Conservation (phyloP, 1,140 invertebrate genomes). For the Archegozetes longisetosus region DNA sequence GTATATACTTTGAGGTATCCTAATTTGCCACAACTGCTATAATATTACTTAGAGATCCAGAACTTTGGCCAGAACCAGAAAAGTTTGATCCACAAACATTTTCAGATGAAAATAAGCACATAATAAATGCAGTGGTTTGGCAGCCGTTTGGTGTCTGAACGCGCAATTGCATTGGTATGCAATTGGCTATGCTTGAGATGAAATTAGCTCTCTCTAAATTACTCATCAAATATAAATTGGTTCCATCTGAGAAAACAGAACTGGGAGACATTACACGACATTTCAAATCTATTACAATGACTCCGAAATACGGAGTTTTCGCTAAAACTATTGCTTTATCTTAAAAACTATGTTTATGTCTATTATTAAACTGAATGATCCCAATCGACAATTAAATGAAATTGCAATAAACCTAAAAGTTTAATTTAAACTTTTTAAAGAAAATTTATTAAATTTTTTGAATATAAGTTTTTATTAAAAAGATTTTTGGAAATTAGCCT, state of each 20-base stretch:
- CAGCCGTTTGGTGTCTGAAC: slow-evolving; percentile 5
- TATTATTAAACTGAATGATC: too few species aligned
- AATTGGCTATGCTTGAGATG: slow-evolving; percentile 5
- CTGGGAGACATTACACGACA: background rate
- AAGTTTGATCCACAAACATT: slow-evolving; percentile 19
- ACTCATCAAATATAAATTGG: background rate
- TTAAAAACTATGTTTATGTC: background rate
- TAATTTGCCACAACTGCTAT: too few species aligned
- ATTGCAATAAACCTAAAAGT: too few species aligned
- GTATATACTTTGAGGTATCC: too few species aligned
- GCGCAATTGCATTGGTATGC: slow-evolving; percentile 14
- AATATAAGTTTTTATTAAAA: too few species aligned
- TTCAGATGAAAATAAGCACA: slow-evolving; percentile 12
- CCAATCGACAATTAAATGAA: too few species aligned
- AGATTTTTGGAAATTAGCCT: too few species aligned
- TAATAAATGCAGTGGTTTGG: background rate
- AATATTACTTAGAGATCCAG: too few species aligned
- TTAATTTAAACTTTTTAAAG: too few species aligned
- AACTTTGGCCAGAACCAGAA: slow-evolving; percentile 19
- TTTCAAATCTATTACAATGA: background rate
- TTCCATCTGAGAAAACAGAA: background rate
- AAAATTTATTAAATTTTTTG: too few species aligned
- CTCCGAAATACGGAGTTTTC: background rate
- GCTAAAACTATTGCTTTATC: background rate
- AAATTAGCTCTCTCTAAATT: background rate